Evolutionary conservation across 2,797 vertebrate species (phyloP).

Genomic region (Intellagama lesueurii): DNA sequence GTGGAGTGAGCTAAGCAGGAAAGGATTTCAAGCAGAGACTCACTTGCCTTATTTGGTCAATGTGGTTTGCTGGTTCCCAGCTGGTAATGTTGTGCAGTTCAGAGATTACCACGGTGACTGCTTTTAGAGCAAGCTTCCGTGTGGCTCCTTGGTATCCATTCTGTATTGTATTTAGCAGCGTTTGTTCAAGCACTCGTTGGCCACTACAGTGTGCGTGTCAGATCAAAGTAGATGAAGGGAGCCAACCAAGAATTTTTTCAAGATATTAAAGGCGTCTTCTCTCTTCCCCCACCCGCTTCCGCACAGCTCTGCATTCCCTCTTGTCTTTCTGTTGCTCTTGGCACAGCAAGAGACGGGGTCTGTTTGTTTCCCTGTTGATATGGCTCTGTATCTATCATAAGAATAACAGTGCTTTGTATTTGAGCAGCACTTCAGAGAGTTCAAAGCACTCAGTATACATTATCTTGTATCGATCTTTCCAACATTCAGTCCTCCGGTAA

Average conservation of each 20-base stretch:
- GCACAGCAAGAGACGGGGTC: slow-evolving; percentile 4
- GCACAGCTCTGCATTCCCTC: slow-evolving; percentile 16
- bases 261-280: slow-evolving; percentile 48
- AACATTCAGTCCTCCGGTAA: background rate
- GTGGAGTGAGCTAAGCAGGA: slow-evolving; percentile 82
- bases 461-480: background rate
- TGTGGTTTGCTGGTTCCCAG: slow-evolving; percentile 80
- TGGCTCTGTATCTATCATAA: background rate
- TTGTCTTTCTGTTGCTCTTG: slow-evolving; percentile 49
- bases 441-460: background rate
- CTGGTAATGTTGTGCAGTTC: slow-evolving; percentile 81
- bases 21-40: slow-evolving; percentile 81
- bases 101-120: slow-evolving; percentile 73
- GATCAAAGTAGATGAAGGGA: slow-evolving; percentile 66
- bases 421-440: background rate
- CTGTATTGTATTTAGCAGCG: slow-evolving; percentile 64
- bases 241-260: slow-evolving; percentile 48
- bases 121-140: slow-evolving; percentile 71
- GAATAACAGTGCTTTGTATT: slow-evolving; percentile 4
- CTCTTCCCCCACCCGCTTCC: background rate
- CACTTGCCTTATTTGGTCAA: slow-evolving; percentile 87
- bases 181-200: slow-evolving; percentile 67
- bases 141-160: slow-evolving; percentile 60
- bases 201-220: slow-evolving; percentile 48
- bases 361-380: slow-evolving; percentile 29